Evolutionary conservation across 2,888 invertebrate genomes (phyloP), one percentile per base, ranked within the genome.

Genomic region (Monoplex corrugatus): DNA sequence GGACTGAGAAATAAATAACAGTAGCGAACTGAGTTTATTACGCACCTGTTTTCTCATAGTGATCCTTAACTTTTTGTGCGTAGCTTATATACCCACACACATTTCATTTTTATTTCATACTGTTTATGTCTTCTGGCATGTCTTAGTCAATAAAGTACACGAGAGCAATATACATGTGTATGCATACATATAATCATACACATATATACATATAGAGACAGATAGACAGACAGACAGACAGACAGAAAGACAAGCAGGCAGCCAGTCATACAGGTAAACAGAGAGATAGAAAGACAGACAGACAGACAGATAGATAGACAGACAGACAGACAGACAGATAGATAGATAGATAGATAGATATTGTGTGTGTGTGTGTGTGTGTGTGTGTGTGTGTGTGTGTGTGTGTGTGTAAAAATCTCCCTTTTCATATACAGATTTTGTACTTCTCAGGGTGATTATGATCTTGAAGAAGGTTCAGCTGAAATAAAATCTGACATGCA

Each of bases 251-350:
- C n/a, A n/a, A n/a, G n/a, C 83, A 44, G 28, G 1, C 83, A 44
- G 44, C 40, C 83, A 83, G 44, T 43, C 83, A 83, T 44, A 83
- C 44, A 83, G 44, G 44, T n/a, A 83, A 23, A 83, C 83, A 83
- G n/a, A 83, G 10, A 83, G 16, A 35, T 23, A 10, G 13, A 82
- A 28, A 82, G 13, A 38, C n/a, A 0, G 19, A 16, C 19, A 82
- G 23, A 38, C 19, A 38, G 13, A 82, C 10, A 28, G 13, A 10
- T 19, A 40, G 16, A 40, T 23, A 82, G 13, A 82, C 38, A 82
- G 32, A 82, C 28, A 28, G n/a, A 16, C 16, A 82, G 23, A 38
- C 40, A 82, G 38, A 32, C 28, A 38, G 38, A 16, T 35, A 82
- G 38, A 82, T 23, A 1, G 10, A 28, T 35, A 16, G 38, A 82